Percentiles rank a stretch among this genome's conserved stretches.
These are phyloP conservation scores for Drosophila aldrichi DNA, from an alignment of 2,888 invertebrate genomes.

Conservation along the genomic window DNA sequence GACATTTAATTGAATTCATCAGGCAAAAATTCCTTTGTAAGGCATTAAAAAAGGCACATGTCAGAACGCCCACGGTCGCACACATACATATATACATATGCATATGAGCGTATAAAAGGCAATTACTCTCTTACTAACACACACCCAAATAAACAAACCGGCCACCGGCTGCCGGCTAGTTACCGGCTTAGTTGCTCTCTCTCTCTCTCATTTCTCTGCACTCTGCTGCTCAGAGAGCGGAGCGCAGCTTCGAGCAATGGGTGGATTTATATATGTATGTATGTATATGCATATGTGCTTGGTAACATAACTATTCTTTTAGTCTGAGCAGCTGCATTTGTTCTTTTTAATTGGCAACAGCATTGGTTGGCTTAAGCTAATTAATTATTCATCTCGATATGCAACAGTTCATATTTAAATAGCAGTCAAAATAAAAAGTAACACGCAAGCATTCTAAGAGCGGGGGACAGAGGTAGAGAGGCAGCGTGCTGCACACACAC, in stretches of 20 bases:
- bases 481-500: background rate
- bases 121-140: slow-evolving; percentile 23
- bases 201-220: slow-evolving; percentile 10
- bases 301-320: slow-evolving; percentile 8
- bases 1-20: slow-evolving; percentile 52
- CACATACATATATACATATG: slow-evolving; percentile 1
- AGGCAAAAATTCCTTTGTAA: slow-evolving; percentile 55
- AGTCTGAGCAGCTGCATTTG: slow-evolving; percentile 9
- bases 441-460: slow-evolving; percentile 8
- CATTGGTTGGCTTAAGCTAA: background rate
- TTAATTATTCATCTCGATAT: slow-evolving; percentile 11
- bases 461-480: slow-evolving; percentile 1
- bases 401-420: slow-evolving; percentile 14
- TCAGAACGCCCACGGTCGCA: slow-evolving; percentile 37
- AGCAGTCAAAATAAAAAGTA: slow-evolving; percentile 13
- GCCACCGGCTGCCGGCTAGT: slow-evolving; percentile 46
- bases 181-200: slow-evolving; percentile 39
- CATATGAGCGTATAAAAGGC: slow-evolving; percentile 7
- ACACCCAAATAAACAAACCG: slow-evolving; percentile 26
- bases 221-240: slow-evolving; percentile 16
- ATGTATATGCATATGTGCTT: background rate
- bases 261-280: background rate
- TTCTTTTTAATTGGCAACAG: background rate
- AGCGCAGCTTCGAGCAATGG: slow-evolving; percentile 6
- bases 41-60: slow-evolving; percentile 40